Evolutionary conservation across 2,797 vertebrate genomes (phyloP).

Genomic region (Scolopax bukidnonensis): DNA sequence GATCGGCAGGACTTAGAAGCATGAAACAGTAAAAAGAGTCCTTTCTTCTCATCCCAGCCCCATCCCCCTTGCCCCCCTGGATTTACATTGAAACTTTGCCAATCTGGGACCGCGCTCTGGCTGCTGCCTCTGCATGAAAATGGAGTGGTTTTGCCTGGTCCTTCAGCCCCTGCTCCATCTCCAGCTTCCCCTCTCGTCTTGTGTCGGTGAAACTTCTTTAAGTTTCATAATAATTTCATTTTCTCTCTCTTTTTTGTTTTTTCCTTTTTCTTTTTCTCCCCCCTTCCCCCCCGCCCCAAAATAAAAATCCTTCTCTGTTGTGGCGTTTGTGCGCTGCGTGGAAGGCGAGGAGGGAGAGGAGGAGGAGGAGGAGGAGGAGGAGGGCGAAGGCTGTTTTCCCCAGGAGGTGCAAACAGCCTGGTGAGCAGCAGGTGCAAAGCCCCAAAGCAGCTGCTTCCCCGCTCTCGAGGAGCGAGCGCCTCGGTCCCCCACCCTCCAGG

Average conservation of each 20-base stretch:
- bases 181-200: conserved; percentile 45
- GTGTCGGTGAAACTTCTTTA: conserved; percentile 54
- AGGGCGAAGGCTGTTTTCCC: conserved; percentile 79
- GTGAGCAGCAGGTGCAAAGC: conserved; percentile 86
- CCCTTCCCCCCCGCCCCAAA: neutral
- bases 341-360: neutral
- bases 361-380: neutral
- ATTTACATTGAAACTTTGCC: conserved; percentile 86
- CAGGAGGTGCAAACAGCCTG: conserved; percentile 84
- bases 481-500: conserved; percentile 78
- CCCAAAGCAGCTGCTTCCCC: conserved; percentile 86
- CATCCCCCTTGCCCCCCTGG: conserved; percentile 76
- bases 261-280: too few species aligned
- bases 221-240: neutral
- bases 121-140: conserved; percentile 81
- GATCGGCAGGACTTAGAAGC: conserved; percentile 83
- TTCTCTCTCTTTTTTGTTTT: neutral
- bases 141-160: conserved; percentile 64
- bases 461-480: conserved; percentile 81
- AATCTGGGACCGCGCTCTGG: conserved; percentile 80
- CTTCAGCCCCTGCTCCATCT: conserved; percentile 50
- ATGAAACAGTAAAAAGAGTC: conserved; percentile 81
- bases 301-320: conserved; percentile 53
- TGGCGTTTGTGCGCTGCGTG: conserved; percentile 37
- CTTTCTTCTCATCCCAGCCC: conserved; percentile 81